Conservation (phyloP, 2,888 invertebrate species). For the Prosopocoilus inquinatus region DNA sequence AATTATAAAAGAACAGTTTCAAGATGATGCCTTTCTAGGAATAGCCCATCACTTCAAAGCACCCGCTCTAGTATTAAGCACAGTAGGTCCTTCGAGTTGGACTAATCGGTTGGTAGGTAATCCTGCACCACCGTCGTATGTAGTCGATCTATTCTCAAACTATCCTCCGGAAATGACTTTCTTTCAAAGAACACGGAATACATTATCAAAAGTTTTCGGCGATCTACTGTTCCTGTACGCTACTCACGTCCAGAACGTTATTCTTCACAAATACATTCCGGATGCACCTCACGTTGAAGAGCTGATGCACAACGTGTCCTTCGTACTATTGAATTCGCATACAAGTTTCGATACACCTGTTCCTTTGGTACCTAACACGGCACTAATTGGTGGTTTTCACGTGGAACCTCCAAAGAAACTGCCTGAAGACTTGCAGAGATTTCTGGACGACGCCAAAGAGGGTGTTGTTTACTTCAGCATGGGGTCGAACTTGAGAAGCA, state of each 20-base stretch:
- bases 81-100: slow-evolving; percentile 47
- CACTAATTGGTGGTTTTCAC: slow-evolving; percentile 60
- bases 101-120: slow-evolving; percentile 52
- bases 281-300: slow-evolving; percentile 33
- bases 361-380: slow-evolving; percentile 55
- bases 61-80: slow-evolving; percentile 42
- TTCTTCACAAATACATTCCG: slow-evolving; percentile 37
- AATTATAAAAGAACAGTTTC: slow-evolving; percentile 49
- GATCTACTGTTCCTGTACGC: slow-evolving; percentile 31
- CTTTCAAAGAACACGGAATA: slow-evolving; percentile 54
- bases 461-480: slow-evolving; percentile 61
- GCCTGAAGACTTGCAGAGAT: slow-evolving; percentile 52
- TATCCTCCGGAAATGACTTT: slow-evolving; percentile 53
- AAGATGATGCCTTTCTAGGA: slow-evolving; percentile 51
- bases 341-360: slow-evolving; percentile 52
- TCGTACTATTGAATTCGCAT: slow-evolving; percentile 47
- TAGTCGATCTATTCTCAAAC: slow-evolving; percentile 50
- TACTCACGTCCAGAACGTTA: slow-evolving; percentile 30
- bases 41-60: slow-evolving; percentile 41
- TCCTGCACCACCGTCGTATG: slow-evolving; percentile 51
- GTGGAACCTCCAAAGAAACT: slow-evolving; percentile 31
- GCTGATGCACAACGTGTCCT: slow-evolving; percentile 32
- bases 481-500: slow-evolving; percentile 59
- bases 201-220: slow-evolving; percentile 43
- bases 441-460: slow-evolving; percentile 54